phyloP scores from a whole-genome alignment of 2,888 invertebrate species.

The Cephus spinipes region DNA sequence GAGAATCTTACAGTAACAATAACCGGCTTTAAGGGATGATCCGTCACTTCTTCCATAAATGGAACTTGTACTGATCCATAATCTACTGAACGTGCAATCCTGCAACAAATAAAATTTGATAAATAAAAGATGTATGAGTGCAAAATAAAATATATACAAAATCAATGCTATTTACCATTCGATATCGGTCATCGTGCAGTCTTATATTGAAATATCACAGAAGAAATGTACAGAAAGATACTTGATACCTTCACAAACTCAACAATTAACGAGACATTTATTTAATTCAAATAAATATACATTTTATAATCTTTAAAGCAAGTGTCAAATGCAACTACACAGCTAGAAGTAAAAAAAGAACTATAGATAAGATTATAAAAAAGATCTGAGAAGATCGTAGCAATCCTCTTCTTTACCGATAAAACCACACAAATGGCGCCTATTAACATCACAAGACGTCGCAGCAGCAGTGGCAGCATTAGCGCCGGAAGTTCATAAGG shows the following conservation, averaged over 20 bases:
- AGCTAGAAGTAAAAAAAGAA: neutral
- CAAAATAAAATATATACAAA: neutral
- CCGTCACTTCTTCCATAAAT: constrained; percentile 64
- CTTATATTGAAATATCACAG: neutral
- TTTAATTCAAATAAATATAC: neutral
- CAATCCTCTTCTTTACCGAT: neutral
- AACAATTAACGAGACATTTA: neutral
- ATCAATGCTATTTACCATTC: constrained; percentile 44
- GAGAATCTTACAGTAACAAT: constrained; percentile 64
- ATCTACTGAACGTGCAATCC: constrained; percentile 53
- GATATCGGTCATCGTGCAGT: constrained; percentile 45
- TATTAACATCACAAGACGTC: neutral
- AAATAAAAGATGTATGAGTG: neutral
- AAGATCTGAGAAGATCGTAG: neutral
- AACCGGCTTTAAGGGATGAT: constrained; percentile 73
- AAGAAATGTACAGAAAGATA: neutral
- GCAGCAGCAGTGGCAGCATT: neutral
- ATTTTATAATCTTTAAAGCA: neutral
- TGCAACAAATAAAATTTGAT: constrained; percentile 23
- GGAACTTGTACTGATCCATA: constrained; percentile 38
- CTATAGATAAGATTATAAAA: neutral
- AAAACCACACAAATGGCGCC: neutral
- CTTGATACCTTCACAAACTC: neutral
- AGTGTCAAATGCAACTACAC: neutral
- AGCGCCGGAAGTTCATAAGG: neutral